These are phyloP conservation scores for Hyla sarda DNA, from an alignment of 2,113 vertebrate genomes.

Conservation along the genomic window DNA sequence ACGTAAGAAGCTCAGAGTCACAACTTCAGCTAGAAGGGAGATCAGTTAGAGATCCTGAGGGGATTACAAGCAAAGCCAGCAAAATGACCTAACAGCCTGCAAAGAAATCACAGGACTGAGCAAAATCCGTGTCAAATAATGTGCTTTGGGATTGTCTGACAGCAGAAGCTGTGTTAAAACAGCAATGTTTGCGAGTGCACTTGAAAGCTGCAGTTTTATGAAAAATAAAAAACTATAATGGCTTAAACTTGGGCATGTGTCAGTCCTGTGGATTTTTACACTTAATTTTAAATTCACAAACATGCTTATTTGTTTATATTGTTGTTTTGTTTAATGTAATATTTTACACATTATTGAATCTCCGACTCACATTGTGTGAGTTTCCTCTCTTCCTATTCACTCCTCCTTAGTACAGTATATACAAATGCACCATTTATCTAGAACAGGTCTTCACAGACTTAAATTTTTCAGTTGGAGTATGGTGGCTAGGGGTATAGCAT, in stretches of 20 bases:
- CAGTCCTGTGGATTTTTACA: no score
- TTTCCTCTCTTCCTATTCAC: no score
- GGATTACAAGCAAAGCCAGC: conserved; percentile 47
- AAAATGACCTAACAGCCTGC: conserved; percentile 44
- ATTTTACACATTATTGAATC: background rate
- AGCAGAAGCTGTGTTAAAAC: conserved; percentile 25
- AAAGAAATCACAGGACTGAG: conserved; percentile 40
- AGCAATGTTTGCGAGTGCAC: background rate
- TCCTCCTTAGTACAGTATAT: no score
- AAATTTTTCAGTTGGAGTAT: no score
- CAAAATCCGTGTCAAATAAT: conserved; percentile 38
- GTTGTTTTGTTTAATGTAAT: background rate
- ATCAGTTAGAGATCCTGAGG: conserved; percentile 36
- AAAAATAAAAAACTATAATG: background rate
- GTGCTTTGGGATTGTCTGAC: conserved; percentile 40
- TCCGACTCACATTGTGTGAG: background rate
- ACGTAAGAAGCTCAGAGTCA: conserved; percentile 36
- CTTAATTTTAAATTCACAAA: background rate
- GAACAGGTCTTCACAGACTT: no score
- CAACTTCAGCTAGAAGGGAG: conserved; percentile 13
- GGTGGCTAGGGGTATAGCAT: no score
- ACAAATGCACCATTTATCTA: no score
- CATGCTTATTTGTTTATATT: background rate
- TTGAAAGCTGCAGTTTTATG: background rate
- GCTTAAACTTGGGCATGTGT: background rate